A percentile compares a stretch with the other conserved stretches of the same genome.
phyloP scores from a whole-genome alignment of 2,797 vertebrate genomes.

The Hippoglossus hippoglossus region DNA sequence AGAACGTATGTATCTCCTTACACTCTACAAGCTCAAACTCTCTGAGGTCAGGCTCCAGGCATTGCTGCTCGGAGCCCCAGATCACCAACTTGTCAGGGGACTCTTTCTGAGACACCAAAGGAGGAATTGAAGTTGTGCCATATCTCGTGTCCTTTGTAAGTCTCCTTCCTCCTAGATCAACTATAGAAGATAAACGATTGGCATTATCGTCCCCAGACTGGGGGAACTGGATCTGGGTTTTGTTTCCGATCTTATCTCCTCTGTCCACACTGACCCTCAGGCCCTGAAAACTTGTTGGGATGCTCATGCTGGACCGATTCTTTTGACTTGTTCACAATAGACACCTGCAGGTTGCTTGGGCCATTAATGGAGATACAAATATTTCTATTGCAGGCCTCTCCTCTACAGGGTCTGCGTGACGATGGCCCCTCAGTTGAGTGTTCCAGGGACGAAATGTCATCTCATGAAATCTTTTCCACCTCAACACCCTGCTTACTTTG shows the following conservation, averaged over 20 bases:
- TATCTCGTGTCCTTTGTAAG: slow-evolving; percentile 70
- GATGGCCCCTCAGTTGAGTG: slow-evolving; percentile 48
- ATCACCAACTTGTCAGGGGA: slow-evolving; percentile 84
- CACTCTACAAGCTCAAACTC: slow-evolving; percentile 78
- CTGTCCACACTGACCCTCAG: slow-evolving; percentile 80
- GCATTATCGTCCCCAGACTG: slow-evolving; percentile 90
- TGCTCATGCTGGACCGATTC: slow-evolving; percentile 75
- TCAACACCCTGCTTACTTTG: slow-evolving; percentile 31
- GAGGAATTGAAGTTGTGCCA: slow-evolving; percentile 74
- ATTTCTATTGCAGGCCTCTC: slow-evolving; percentile 13
- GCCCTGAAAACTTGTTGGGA: slow-evolving; percentile 71
- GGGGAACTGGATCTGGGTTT: slow-evolving; percentile 75
- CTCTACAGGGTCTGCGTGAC: slow-evolving; percentile 25
- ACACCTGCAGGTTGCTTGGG: slow-evolving; percentile 58
- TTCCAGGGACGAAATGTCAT: slow-evolving; percentile 60
- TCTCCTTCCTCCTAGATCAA: slow-evolving; percentile 57
- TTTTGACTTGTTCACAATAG: slow-evolving; percentile 52
- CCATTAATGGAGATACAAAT: slow-evolving; percentile 71
- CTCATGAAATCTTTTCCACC: slow-evolving; percentile 61
- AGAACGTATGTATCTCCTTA: slow-evolving; percentile 81
- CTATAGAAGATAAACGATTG: slow-evolving; percentile 84
- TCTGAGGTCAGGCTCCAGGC: slow-evolving; percentile 79
- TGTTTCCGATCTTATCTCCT: slow-evolving; percentile 87
- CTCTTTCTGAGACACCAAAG: slow-evolving; percentile 79
- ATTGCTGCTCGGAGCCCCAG: slow-evolving; percentile 83